Evolutionary conservation across 2,888 invertebrate species (phyloP), one percentile per base, ranked within the genome.

Genomic region (Pomacea canaliculata): DNA sequence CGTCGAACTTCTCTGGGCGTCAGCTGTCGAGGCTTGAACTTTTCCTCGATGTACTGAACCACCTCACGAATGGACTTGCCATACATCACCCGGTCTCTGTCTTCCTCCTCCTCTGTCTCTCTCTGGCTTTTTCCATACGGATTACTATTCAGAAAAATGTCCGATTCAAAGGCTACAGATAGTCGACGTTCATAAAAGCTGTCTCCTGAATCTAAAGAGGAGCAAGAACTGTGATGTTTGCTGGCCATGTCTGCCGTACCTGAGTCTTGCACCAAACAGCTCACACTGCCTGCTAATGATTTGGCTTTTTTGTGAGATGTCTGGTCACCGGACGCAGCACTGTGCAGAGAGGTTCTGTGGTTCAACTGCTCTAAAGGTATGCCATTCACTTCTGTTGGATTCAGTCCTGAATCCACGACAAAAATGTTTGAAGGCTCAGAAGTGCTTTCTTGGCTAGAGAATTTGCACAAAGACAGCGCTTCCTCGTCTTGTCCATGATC

Each of bases 101-200:
- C 78, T 63, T 59, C 19, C 8, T 62, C 63, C 69, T 71, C 51
- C 4, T 71, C 68, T 37, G 48, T 51, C 16, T 62, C 68, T 19
- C 46, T 49, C 13, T 48, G 67, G n/a, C 65, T 19, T 23, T 56
- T 59, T 19, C 67, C 46, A 13, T 76, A 59, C 27, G 77, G 79
- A 23, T 77, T n/a, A 16, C 74, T 19, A 19, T 56, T 49, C 46
- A 59, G 59, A 86, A 95, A 95, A 1, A 93, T 93, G 83, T 93
- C 93, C 78, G 93, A 94, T 77, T 83, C 83, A 71, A 85, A 80
- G 71, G 83, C 85, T 7, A 81, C 80, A 7, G 88, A 87, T 19
- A 87, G 76, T 94, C 94, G 89, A 12, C 83, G 81, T 78, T 89
- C 88, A 80, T 87, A 88, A 75, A 85, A 84, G 78, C 82, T 84